These are phyloP conservation scores for Rhizoglyphus robini DNA, from an alignment of 1,140 invertebrate genomes.

Conservation along the genomic window DNA sequence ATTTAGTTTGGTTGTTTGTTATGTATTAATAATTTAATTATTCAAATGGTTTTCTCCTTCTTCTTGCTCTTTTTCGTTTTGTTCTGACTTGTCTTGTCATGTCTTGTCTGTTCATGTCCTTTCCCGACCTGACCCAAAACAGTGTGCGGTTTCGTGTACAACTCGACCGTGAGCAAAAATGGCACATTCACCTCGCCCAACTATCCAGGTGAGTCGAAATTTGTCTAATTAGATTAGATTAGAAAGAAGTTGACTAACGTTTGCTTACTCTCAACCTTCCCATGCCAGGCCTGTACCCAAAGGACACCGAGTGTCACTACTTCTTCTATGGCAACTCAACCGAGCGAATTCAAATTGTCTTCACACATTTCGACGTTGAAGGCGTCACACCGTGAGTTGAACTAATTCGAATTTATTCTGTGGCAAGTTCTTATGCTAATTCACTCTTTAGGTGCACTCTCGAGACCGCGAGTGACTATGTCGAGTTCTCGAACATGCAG, in stretches of 20 bases:
- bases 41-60: conserved; percentile 2
- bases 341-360: conserved; percentile 67
- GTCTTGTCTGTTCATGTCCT: too few relatives aligned
- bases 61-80: conserved; percentile 14
- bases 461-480: conserved; percentile 72
- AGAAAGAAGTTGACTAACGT: too few relatives aligned
- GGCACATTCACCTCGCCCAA: conserved; percentile 82
- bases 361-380: conserved; percentile 80
- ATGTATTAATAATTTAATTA: too few relatives aligned
- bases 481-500: conserved; percentile 87
- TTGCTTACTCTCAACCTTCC: too few relatives aligned
- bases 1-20: too few relatives aligned
- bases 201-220: conserved; percentile 65
- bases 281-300: conserved; percentile 58
- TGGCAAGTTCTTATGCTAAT: background rate
- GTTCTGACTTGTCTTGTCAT: too few relatives aligned
- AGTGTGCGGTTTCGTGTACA: conserved; percentile 41
- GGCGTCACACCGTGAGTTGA: conserved; percentile 64
- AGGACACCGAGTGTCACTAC: conserved; percentile 85
- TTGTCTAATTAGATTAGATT: background rate
- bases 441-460: conserved; percentile 44
- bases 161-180: conserved; percentile 52
- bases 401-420: background rate
- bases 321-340: conserved; percentile 69
- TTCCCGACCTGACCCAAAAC: background rate